Base-by-base conservation (phyloP, 2,113 vertebrate species). In the Strix aluco region DNA sequence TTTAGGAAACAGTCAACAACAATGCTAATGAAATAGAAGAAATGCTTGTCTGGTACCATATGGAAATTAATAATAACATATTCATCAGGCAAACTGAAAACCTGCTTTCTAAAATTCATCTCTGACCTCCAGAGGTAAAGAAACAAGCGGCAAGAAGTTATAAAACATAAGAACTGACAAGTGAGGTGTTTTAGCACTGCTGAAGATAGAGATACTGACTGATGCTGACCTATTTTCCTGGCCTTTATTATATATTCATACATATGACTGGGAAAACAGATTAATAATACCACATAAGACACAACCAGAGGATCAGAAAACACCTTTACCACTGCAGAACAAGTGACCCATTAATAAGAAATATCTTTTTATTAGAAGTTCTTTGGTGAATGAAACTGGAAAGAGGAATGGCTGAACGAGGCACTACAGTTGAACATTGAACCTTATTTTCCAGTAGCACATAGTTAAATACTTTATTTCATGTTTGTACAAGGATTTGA, bases 381-480 rank as follows among this genome's bases (percentile, higher is more conserved):
- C 63, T 85, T 80, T 63, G 34, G n/a, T 92, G 62, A 95, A 77
- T 71, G 62, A 94, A 87, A 90, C 59, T 77, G 55, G 30, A 58
- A 88, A 84, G 29, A 58, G 42, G 91, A 89, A 87, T 90, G 25
- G 25, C 14, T 85, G 73, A 95, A 88, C 47, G 71, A 81, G 52
- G 77, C 58, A 40, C 51, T 66, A 63, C 14, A 67, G 51, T 20
- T 81, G 75, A 95, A 92, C 18, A 34, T 11, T 73, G 59, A 92
- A 84, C 20, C 15, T 95, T 77, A 83, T 59, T 96, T 96, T 96
- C 84, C 91, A 92, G 74, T 66, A 92, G 84, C 81, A 62, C 55
- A 11, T 40, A 90, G 54, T 95, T 90, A 95, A 95, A 94, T 14
- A 36, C 49, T 92, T 90, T 94, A 96, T 91, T 96, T 84, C 32